phyloP scores from a whole-genome alignment of 2,113 vertebrate genomes.

The Sus scrofa region T2T-Sscrofa CM000819.6:119478001-119478500 shows the following conservation, averaged over 20 bases:
- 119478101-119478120: background rate
- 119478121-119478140: background rate
- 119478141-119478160: background rate
- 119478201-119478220: background rate
- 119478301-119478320: background rate
- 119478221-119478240: background rate
- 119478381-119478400: background rate
- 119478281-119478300: background rate
- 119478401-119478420: background rate
- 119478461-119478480: background rate
- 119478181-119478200: background rate
- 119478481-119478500: background rate
- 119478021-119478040: background rate
- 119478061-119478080: background rate
- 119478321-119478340: background rate
- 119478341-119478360: background rate
- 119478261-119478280: background rate
- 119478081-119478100: background rate
- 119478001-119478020: background rate
- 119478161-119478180: background rate
- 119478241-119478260: conserved; percentile 23
- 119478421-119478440: background rate
- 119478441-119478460: background rate
- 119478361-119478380: background rate
- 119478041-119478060: background rate